Percentiles rank a stretch among this genome's conserved stretches.
Evolutionary conservation across 2,113 vertebrate species (phyloP).

Genomic region (Scomber scombrus): DNA sequence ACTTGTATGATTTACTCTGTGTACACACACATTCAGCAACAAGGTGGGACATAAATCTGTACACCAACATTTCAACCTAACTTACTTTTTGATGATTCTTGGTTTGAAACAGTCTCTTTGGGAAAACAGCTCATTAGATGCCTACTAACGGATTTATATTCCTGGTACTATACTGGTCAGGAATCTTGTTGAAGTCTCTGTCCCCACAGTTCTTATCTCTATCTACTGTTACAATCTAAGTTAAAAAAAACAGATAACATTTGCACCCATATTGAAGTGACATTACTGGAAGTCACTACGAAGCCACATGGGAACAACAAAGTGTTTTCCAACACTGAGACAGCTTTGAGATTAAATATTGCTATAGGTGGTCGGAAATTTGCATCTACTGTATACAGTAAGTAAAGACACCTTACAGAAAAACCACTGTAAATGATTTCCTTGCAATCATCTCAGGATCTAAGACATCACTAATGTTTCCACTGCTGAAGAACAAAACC

Average conservation of each 20-base stretch:
- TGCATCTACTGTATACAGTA: not conserved
- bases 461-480: slow-evolving; percentile 6
- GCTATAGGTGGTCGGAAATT: not conserved
- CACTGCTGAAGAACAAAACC: slow-evolving; percentile 18
- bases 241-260: no score
- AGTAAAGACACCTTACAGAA: not conserved
- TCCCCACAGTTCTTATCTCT: no score
- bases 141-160: no score
- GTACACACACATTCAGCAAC: no score
- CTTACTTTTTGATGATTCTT: no score
- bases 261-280: no score
- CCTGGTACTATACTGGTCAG: no score
- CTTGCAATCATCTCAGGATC: not conserved
- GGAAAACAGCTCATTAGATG: not conserved
- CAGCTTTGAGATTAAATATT: not conserved
- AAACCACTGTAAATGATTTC: not conserved
- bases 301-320: not conserved
- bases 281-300: not conserved
- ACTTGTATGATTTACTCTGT: not conserved
- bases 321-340: not conserved
- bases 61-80: no score
- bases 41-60: no score
- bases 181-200: no score
- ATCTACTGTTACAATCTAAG: no score
- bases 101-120: not conserved